A percentile compares a stretch with the other conserved stretches of the same genome.
Conservation (phyloP, 2,888 invertebrate species). For the Thecophora atra region DNA sequence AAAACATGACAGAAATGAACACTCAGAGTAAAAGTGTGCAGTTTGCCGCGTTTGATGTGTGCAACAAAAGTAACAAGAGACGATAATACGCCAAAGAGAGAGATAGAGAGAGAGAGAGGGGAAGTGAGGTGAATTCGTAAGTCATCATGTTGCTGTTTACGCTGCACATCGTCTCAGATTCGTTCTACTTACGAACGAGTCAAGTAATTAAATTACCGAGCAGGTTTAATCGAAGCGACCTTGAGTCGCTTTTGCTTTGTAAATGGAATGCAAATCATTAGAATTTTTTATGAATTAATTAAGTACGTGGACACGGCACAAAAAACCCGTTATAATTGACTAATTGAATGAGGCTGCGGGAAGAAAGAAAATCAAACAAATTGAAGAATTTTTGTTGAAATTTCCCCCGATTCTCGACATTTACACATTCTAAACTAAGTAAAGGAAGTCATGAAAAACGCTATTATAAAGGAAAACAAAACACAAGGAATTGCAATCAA, state of each 20-base stretch:
- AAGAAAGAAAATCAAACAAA: no score
- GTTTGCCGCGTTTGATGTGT: background rate
- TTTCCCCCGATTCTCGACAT: no score
- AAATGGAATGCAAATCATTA: background rate
- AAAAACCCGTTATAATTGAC: background rate
- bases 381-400: no score
- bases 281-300: background rate
- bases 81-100: no score
- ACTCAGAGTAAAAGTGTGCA: background rate
- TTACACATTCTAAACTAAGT: no score
- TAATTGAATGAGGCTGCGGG: no score
- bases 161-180: background rate
- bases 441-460: no score
- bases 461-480: no score
- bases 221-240: slow-evolving; percentile 2
- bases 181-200: background rate
- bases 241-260: background rate
- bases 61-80: background rate
- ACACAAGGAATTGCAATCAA: no score
- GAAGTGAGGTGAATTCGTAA: no score
- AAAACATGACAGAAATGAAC: background rate
- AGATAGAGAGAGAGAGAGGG: no score
- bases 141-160: no score
- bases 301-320: background rate
- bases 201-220: slow-evolving; percentile 4